Base-by-base conservation (phyloP, 2,797 vertebrate species). In the Phalloptychus januarius region DNA sequence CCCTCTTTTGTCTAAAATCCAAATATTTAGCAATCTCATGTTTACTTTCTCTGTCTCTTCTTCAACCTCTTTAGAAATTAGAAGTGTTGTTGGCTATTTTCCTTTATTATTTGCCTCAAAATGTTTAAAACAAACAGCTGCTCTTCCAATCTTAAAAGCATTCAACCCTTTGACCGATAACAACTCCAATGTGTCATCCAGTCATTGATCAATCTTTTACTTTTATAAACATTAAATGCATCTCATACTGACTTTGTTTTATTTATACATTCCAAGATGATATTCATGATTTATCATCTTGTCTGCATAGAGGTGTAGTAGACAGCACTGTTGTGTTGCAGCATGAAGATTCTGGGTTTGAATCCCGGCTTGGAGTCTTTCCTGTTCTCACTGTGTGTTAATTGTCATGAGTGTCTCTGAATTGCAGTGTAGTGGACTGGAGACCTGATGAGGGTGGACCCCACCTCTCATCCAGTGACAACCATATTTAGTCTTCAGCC, bases 111-210 rank as follows among this genome's bases (percentile, higher is more conserved):
- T 74, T 71, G 52, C 11, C 58, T 73, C 23, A 61, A 31, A 74
- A 77, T 76, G 61, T 79, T 63, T 72, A 40, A 4, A 74, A 6
- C 45, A 31, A n/a, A 13, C 65, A 52, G 36, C 63, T 77, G 65
- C 46, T 20, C 63, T 65, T 38, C 16, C 36, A 23, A 74, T 40
- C 44, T 56, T 36, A 76, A 73, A 65, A 2, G 1, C 2, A 38
- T 73, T 71, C 52, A 71, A 73, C 18, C 16, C 61, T 65, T 65
- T 65, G 63, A 36, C 63, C 10, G 0, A 2, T 38, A 36, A 23
- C 8, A 23, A 23, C 3, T 31, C 36, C 7, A 15, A 7, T 36
- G 31, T 33, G 16, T 33, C 33, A 12, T 56, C 54, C 15, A 18
- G 15, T 18, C 5, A 61, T 61, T 7, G 13, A 33, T 38, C 4